A percentile compares a stretch with the other conserved stretches of the same genome.
Conservation (phyloP, 2,113 vertebrate species). For the Columbina picui region DNA sequence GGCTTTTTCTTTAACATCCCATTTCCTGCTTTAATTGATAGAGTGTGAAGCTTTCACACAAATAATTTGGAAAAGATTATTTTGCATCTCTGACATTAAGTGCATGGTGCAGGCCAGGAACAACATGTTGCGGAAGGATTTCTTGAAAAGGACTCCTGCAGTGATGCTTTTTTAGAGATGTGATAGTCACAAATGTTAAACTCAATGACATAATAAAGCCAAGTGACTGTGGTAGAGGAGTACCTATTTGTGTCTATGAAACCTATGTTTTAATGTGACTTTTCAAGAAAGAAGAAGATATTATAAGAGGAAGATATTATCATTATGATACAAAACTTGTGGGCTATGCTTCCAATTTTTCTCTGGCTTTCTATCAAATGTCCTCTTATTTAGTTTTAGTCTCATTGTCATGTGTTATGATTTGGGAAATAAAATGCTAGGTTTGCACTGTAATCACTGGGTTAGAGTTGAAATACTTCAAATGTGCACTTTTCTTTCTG, state of each 20-base stretch:
- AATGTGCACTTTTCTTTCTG: neutral
- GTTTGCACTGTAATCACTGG: neutral
- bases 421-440: neutral
- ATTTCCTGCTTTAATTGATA: conserved; percentile 58
- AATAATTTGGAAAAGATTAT: conserved; percentile 25
- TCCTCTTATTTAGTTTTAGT: neutral
- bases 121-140: neutral
- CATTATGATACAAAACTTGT: neutral
- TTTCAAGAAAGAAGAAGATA: neutral
- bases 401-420: neutral
- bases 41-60: conserved; percentile 30
- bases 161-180: neutral
- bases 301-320: neutral
- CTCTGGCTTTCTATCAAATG: neutral
- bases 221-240: neutral
- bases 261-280: conserved; percentile 9
- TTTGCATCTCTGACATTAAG: conserved; percentile 21
- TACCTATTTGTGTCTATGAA: conserved; percentile 10
- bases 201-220: neutral
- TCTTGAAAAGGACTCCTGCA: neutral
- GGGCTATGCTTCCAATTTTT: neutral
- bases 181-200: neutral
- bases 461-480: neutral
- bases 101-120: neutral
- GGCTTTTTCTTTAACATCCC: conserved; percentile 1